A percentile compares a stretch with the other conserved stretches of the same genome.
Conservation (phyloP, 1,140 invertebrate species). For the Drosophila triauraria region DNA sequence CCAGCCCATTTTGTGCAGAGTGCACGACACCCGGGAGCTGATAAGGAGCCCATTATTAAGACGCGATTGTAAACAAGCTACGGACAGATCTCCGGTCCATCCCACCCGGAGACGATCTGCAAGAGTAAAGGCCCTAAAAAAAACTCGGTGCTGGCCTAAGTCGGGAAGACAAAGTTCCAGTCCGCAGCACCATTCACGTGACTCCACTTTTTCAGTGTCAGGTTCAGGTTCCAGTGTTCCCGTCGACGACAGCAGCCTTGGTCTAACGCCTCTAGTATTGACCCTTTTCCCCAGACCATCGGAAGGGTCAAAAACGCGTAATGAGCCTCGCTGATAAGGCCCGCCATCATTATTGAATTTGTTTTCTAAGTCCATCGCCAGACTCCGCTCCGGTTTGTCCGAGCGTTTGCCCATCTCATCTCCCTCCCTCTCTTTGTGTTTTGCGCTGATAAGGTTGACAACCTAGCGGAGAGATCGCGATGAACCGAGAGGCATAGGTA, state of each 20-base stretch:
- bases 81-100: slow-evolving; percentile 5
- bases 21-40: slow-evolving; percentile 63
- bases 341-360: slow-evolving; percentile 63
- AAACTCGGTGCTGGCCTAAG: slow-evolving; percentile 31
- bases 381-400: slow-evolving; percentile 34
- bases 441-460: slow-evolving; percentile 64
- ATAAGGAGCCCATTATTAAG: slow-evolving; percentile 71
- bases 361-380: slow-evolving; percentile 59
- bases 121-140: slow-evolving; percentile 1
- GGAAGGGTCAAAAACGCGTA: slow-evolving; percentile 68
- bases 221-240: slow-evolving; percentile 50
- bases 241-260: slow-evolving; percentile 31
- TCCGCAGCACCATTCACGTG: slow-evolving; percentile 49
- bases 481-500: slow-evolving; percentile 43
- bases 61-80: slow-evolving; percentile 72
- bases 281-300: slow-evolving; percentile 58
- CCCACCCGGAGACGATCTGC: slow-evolving; percentile 3
- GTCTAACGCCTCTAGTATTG: slow-evolving; percentile 35
- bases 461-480: slow-evolving; percentile 8
- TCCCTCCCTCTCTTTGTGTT: slow-evolving; percentile 49
- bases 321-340: slow-evolving; percentile 58
- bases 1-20: slow-evolving; percentile 69
- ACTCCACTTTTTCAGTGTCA: slow-evolving; percentile 63
- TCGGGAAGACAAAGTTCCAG: slow-evolving; percentile 11
- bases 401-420: slow-evolving; percentile 36